Evolutionary conservation across 1,140 invertebrate genomes (phyloP).

Genomic region (Diorhabda sublineata): DNA sequence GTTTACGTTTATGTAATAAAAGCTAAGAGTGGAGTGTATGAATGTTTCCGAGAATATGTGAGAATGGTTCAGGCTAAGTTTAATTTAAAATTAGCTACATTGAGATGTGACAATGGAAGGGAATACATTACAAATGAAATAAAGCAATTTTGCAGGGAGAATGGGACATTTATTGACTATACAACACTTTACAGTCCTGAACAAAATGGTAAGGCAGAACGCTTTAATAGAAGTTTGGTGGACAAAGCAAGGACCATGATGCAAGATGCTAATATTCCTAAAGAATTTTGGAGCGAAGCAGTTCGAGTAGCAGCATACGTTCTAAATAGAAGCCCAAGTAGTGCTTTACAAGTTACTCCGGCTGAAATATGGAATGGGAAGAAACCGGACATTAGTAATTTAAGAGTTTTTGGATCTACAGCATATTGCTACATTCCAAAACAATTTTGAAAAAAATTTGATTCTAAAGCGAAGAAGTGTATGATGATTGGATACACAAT

Average conservation of each 20-base stretch:
- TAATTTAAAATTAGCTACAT: no score
- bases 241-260: slow-evolving; percentile 45
- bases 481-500: slow-evolving; percentile 31
- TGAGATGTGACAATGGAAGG: slow-evolving; percentile 29
- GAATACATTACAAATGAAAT: slow-evolving; percentile 33
- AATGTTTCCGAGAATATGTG: slow-evolving; percentile 18
- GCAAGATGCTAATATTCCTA: background rate
- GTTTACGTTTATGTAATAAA: slow-evolving; percentile 15
- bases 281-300: slow-evolving; percentile 33
- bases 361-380: slow-evolving; percentile 29
- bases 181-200: slow-evolving; percentile 49
- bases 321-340: background rate
- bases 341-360: slow-evolving; percentile 3
- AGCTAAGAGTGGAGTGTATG: background rate
- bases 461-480: slow-evolving; percentile 29
- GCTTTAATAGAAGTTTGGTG: slow-evolving; percentile 48
- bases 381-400: slow-evolving; percentile 36
- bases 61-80: background rate
- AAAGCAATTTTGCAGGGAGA: slow-evolving; percentile 28
- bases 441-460: slow-evolving; percentile 31
- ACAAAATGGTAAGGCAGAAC: slow-evolving; percentile 51
- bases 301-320: slow-evolving; percentile 15
- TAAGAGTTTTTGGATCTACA: slow-evolving; percentile 36
- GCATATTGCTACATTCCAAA: slow-evolving; percentile 38
- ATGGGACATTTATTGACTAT: slow-evolving; percentile 30